These are phyloP conservation scores for Tenebrosternarchus preto DNA, from an alignment of 2,113 vertebrate species.

Conservation along the genomic window DNA sequence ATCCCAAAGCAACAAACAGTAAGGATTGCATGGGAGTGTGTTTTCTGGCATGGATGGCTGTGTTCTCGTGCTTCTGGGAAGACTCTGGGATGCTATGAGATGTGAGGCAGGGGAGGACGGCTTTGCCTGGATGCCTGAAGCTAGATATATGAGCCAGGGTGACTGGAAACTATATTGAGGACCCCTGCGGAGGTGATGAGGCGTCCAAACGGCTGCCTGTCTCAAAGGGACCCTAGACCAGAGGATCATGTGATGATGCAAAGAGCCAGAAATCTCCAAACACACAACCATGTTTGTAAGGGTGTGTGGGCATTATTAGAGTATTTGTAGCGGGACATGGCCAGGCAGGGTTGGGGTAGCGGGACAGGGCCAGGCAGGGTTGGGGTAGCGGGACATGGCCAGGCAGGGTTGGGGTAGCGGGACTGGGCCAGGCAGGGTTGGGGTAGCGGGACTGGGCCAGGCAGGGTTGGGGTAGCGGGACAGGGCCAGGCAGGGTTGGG, in stretches of 20 bases:
- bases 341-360: background rate
- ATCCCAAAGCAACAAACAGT: conserved; percentile 40
- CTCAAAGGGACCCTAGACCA: conserved; percentile 23
- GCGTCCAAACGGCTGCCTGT: background rate
- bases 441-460: no score
- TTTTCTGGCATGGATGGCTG: background rate
- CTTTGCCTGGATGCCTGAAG: background rate
- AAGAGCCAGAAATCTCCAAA: conserved; percentile 51
- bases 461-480: no score
- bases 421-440: no score
- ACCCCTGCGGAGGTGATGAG: conserved; percentile 7
- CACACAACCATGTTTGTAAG: background rate
- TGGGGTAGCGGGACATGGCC: no score
- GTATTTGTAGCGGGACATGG: conserved; percentile 1
- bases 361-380: no score
- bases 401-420: no score
- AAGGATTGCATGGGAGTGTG: conserved; percentile 33
- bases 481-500: no score
- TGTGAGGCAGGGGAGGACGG: background rate
- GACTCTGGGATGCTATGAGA: conserved; percentile 7
- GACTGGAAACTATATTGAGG: background rate
- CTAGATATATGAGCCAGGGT: background rate
- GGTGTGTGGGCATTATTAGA: conserved; percentile 48
- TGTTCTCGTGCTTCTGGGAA: background rate
- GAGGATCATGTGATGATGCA: conserved; percentile 51